Percentiles rank a stretch among this genome's conserved stretches.
Evolutionary conservation across 2,888 invertebrate species (phyloP).

Genomic region (Autographa pulchrina): DNA sequence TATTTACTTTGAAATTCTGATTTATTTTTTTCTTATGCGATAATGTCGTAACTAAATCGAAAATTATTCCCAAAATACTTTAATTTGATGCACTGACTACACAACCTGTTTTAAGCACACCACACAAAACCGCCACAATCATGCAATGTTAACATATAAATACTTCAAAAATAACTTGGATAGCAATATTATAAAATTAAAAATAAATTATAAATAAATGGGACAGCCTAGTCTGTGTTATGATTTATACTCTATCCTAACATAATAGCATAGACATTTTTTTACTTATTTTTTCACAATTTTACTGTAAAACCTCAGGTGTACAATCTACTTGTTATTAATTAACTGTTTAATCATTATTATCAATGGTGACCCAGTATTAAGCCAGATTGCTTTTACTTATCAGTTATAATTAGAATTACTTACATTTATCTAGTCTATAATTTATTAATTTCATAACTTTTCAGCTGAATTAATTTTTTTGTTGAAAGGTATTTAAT

Average conservation of each 20-base stretch:
- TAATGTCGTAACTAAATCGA: background rate
- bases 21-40: background rate
- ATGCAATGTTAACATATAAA: slow-evolving; percentile 51
- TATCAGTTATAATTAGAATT: background rate
- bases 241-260: slow-evolving; percentile 8
- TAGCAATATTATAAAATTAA: slow-evolving; percentile 37
- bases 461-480: too few species aligned
- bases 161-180: slow-evolving; percentile 37
- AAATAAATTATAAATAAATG: slow-evolving; percentile 28
- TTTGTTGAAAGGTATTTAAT: too few species aligned
- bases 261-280: too few species aligned
- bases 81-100: background rate
- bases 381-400: background rate
- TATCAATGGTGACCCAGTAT: background rate
- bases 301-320: background rate
- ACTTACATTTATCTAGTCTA: too few species aligned
- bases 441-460: too few species aligned
- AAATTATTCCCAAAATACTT: background rate
- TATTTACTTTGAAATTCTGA: too few species aligned
- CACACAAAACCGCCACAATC: slow-evolving; percentile 47
- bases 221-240: slow-evolving; percentile 6
- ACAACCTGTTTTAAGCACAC: slow-evolving; percentile 44
- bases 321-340: slow-evolving; percentile 5
- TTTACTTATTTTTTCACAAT: background rate
- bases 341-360: slow-evolving; percentile 3